These are phyloP conservation scores for Himalopsyche japonica DNA, from an alignment of 2,888 invertebrate species.

Conservation along the genomic window DNA sequence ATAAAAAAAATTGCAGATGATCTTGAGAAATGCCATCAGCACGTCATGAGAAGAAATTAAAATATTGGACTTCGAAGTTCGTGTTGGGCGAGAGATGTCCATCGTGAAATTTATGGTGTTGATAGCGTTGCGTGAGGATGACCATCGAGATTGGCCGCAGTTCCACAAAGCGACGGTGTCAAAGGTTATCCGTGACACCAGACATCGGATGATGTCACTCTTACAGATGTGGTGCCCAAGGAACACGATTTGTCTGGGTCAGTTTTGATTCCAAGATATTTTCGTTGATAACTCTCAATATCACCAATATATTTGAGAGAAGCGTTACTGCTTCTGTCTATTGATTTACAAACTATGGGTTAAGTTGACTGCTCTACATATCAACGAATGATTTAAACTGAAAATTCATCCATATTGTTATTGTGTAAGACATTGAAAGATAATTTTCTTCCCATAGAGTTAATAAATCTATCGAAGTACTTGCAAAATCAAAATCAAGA, in stretches of 20 bases:
- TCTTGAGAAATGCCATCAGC: background rate
- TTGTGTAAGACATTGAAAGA: too few relatives aligned
- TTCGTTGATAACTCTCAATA: too few relatives aligned
- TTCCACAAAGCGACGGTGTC: background rate
- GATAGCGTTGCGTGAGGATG: background rate
- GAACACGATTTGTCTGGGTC: background rate
- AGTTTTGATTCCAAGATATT: background rate
- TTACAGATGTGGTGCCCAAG: background rate
- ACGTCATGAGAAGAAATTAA: background rate
- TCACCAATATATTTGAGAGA: too few relatives aligned
- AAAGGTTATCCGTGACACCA: constrained; percentile 18
- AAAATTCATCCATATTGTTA: too few relatives aligned
- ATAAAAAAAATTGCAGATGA: background rate
- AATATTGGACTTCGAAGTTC: background rate
- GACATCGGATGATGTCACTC: constrained; percentile 6
- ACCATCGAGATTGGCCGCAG: background rate
- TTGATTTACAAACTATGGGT: too few relatives aligned
- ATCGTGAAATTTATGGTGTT: background rate
- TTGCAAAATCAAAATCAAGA: too few relatives aligned
- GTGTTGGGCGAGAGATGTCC: background rate
- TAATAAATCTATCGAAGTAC: too few relatives aligned
- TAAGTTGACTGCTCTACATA: too few relatives aligned
- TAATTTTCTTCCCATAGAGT: too few relatives aligned
- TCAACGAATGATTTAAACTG: too few relatives aligned
- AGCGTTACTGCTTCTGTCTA: too few relatives aligned